Base-by-base conservation (phyloP, 2,888 invertebrate species). In the Anthophora plumipes region DNA sequence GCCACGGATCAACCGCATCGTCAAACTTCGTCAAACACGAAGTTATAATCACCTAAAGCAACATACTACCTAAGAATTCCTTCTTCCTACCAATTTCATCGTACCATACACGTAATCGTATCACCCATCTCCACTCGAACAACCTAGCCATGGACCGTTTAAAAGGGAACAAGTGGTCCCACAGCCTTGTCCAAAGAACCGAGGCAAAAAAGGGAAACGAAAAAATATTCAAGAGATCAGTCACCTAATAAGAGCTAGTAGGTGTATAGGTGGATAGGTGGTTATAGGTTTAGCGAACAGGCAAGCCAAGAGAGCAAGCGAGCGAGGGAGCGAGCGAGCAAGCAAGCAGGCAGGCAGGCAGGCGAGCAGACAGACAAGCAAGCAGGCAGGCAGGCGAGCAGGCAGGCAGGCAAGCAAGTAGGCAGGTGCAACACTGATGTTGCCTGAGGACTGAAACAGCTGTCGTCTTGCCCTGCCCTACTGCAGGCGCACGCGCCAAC, bases 351-450 rank as follows among this genome's bases (percentile, higher is more conserved):
- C 75, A 69, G 67, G 77, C 77, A 67, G 73, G 79, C 86, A 80
- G 67, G 77, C 82, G 46, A 64, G 71, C 76, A 46, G 66, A 72
- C 77, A 52, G 48, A 76, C 78, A 61, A 63, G 75, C 75, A 76
- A 69, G 68, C 74, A 79, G 66, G 78, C 84, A 73, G 31, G 77
- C 79, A 66, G 20, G 77, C 82, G 63, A 31, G 71, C 84, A 79
- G 85, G 82, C 84, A 83, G 80, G 78, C 85, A 81, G 60, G 79
- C 77, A 77, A 66, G 83, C 80, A 75, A 80, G 77, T 54, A 76
- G 89, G 91, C 92, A 92, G 92, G 92, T 92, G 92, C 91, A 92
- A 88, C 90, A 85, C 89, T 87, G 89, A 91, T 89, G 91, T 90
- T 91, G 91, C 91, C 88, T 87, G 87, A 90, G 90, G 90, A 90